Conservation (phyloP, 2,113 vertebrate genomes). For the Dunckerocampus dactyliophorus region DNA sequence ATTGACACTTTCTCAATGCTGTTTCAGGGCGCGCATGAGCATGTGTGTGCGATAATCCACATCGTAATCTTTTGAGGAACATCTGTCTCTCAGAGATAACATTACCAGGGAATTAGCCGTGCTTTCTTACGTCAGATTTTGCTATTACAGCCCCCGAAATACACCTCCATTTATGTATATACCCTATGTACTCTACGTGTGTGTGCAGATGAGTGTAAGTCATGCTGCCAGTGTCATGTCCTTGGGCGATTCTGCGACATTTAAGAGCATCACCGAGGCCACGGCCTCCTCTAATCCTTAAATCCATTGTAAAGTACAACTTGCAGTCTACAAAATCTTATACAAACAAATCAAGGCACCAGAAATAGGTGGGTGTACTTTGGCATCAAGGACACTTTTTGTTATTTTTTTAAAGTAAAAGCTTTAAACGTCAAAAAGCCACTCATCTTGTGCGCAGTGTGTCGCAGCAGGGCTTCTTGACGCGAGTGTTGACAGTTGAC, state of each 20-base stretch:
- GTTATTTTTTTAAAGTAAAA: conserved; percentile 30
- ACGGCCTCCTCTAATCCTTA: conserved; percentile 47
- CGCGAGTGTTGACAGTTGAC: conserved; percentile 39
- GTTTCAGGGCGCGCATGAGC: conserved; percentile 18
- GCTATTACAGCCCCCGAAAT: conserved; percentile 53
- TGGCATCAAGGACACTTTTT: conserved; percentile 14
- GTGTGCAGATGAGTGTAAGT: conserved; percentile 36
- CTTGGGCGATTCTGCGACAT: conserved; percentile 46
- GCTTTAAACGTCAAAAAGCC: conserved; percentile 43
- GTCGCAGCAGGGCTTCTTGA: conserved; percentile 35
- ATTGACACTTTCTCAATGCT: not conserved
- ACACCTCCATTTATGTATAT: conserved; percentile 33
- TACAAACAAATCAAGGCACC: conserved; percentile 28
- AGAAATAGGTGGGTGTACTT: conserved; percentile 13
- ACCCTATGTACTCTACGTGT: not conserved
- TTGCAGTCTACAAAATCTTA: conserved; percentile 30
- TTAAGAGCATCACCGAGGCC: conserved; percentile 49
- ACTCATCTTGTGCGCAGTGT: conserved; percentile 39
- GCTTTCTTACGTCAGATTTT: conserved; percentile 61
- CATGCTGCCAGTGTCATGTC: conserved; percentile 52
- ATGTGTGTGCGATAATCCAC: conserved; percentile 19
- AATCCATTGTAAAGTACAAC: conserved; percentile 41
- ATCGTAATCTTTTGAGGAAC: conserved; percentile 59
- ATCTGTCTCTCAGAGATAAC: conserved; percentile 70
- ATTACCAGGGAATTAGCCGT: conserved; percentile 61